Conservation (phyloP, 2,888 invertebrate genomes). For the Electrophaes corylata region DNA sequence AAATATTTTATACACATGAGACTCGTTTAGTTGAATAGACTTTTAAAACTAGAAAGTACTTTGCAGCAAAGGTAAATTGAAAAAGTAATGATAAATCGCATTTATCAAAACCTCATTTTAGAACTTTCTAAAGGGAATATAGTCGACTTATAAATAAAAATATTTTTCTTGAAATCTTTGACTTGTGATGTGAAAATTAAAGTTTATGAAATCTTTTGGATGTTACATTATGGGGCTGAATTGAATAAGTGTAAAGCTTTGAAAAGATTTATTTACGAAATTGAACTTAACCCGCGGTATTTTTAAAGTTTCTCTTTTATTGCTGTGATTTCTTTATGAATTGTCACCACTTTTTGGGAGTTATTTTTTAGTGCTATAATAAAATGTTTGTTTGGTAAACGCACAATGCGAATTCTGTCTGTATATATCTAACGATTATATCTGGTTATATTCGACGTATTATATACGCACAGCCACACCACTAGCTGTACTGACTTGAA, state of each 20-base stretch:
- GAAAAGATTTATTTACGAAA: neutral
- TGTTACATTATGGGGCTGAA: neutral
- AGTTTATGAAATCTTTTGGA: neutral
- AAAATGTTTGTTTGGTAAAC: too few species aligned
- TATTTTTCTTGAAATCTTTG: neutral
- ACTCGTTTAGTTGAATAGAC: neutral
- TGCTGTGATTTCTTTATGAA: too few species aligned
- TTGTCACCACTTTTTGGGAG: too few species aligned
- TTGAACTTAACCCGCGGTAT: neutral
- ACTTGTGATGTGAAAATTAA: neutral
- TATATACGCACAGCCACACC: too few species aligned
- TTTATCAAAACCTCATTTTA: slow-evolving; percentile 19
- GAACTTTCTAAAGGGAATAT: slow-evolving; percentile 16
- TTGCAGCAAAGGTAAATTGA: slow-evolving; percentile 26
- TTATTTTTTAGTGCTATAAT: too few species aligned
- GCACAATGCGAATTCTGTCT: too few species aligned
- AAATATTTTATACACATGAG: neutral
- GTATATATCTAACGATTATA: too few species aligned
- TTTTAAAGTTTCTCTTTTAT: neutral
- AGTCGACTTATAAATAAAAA: neutral
- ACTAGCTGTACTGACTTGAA: too few species aligned
- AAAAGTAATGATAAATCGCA: slow-evolving; percentile 30
- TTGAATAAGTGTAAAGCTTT: neutral
- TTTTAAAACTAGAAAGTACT: neutral
- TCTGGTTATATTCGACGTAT: too few species aligned